phyloP scores from a whole-genome alignment of 2,888 invertebrate genomes.

The Sialis lutaria region DNA sequence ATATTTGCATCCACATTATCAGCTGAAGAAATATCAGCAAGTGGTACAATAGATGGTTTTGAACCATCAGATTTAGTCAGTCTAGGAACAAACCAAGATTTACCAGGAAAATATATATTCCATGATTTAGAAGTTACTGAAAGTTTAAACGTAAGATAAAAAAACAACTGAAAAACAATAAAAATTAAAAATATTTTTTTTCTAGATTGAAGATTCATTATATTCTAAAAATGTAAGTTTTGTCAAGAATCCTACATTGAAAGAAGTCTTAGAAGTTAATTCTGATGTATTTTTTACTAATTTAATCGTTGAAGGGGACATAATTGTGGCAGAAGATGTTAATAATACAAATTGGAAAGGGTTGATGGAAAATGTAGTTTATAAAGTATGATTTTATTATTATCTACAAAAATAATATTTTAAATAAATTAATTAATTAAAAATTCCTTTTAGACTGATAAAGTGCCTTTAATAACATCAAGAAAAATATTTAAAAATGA shows the following conservation, averaged over 20 bases:
- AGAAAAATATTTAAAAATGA: constrained; percentile 27
- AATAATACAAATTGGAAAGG: constrained; percentile 23
- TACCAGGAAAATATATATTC: constrained; percentile 30
- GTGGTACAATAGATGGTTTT: constrained; percentile 27
- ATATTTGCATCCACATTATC: constrained; percentile 24
- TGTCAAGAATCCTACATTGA: constrained; percentile 27
- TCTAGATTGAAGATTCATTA: constrained; percentile 9
- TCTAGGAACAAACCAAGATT: constrained; percentile 24
- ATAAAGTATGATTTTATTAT: constrained; percentile 16
- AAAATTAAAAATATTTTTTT: not conserved
- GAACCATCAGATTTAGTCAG: constrained; percentile 28
- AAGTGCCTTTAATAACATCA: constrained; percentile 24
- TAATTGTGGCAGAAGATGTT: constrained; percentile 26
- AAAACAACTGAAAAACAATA: not conserved
- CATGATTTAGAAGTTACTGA: constrained; percentile 31
- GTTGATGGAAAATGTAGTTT: constrained; percentile 28
- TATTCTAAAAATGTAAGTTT: constrained; percentile 24
- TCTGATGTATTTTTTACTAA: constrained; percentile 28
- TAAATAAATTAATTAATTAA: constrained; percentile 1
- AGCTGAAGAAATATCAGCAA: constrained; percentile 20
- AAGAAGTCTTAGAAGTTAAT: constrained; percentile 22
- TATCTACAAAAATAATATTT: too few relatives aligned
- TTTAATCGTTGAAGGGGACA: constrained; percentile 30
- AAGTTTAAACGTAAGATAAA: constrained; percentile 25
- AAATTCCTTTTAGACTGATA: constrained; percentile 3